Evolutionary conservation across 2,797 vertebrate species (phyloP).

Genomic region (Linurgus olivaceus): DNA sequence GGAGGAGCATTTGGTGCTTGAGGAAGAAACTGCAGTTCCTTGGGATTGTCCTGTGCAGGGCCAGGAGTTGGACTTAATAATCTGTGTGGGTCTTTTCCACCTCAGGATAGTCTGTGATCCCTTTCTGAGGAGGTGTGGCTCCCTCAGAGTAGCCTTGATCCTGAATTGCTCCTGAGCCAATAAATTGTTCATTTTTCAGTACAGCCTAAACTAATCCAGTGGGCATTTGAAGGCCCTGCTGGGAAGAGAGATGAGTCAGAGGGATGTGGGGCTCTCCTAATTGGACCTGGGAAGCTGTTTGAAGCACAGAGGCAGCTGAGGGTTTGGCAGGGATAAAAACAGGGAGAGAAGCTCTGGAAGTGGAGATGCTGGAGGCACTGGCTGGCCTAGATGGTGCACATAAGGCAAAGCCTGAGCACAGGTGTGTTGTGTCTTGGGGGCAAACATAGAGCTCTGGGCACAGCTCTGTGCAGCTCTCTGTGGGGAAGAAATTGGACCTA

Average conservation of each 20-base stretch:
- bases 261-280: neutral
- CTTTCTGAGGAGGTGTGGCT: neutral
- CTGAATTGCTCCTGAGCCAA: neutral
- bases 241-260: conserved; percentile 4
- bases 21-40: neutral
- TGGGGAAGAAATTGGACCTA: neutral
- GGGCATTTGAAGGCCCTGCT: neutral
- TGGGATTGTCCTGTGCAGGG: neutral
- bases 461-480: neutral
- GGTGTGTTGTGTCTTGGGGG: neutral
- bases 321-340: neutral
- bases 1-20: neutral
- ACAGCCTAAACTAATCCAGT: neutral
- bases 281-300: neutral
- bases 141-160: neutral
- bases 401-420: neutral
- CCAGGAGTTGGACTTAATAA: neutral
- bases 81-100: neutral
- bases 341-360: neutral
- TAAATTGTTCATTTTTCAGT: neutral
- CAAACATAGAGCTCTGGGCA: neutral
- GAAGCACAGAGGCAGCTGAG: neutral
- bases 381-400: neutral
- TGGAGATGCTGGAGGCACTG: conserved; percentile 7
- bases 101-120: neutral